Evolutionary conservation across 2,888 invertebrate species (phyloP).

Genomic region (Cosmia trapezina): DNA sequence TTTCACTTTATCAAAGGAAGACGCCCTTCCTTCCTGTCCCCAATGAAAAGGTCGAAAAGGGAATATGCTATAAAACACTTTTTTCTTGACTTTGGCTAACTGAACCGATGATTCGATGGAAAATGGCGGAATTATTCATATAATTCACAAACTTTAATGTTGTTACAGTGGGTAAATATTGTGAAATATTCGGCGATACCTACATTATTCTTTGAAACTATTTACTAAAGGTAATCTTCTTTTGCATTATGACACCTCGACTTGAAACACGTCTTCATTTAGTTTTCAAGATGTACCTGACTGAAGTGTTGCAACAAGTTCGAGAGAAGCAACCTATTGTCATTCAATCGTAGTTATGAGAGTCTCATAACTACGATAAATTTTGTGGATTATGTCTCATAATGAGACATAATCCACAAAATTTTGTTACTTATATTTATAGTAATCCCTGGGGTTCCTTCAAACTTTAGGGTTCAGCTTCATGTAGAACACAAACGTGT

Average conservation of each 20-base stretch:
- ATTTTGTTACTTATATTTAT: background rate
- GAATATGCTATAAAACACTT: conserved; percentile 82
- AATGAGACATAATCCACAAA: too few species aligned
- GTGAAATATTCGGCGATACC: conserved; percentile 40
- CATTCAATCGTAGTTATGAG: background rate
- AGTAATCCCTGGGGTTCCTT: background rate
- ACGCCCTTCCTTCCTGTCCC: conserved; percentile 83
- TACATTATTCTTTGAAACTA: conserved; percentile 26
- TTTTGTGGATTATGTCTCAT: too few species aligned
- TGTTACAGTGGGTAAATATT: conserved; percentile 46
- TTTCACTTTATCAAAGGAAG: conserved; percentile 88
- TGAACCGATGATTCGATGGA: conserved; percentile 73
- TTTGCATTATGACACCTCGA: background rate
- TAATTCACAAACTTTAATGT: conserved; percentile 62
- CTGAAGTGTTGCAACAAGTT: background rate
- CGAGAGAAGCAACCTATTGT: too few species aligned
- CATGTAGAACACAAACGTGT: background rate
- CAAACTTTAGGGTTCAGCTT: background rate
- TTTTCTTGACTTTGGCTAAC: conserved; percentile 74
- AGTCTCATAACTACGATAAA: too few species aligned
- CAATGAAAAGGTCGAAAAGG: conserved; percentile 84
- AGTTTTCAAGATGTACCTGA: background rate
- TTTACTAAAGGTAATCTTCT: conserved; percentile 2
- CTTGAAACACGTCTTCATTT: background rate
- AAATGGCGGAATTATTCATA: conserved; percentile 69